Evolutionary conservation across 2,797 vertebrate species (phyloP).

Genomic region (Anolis apletophallus): DNA sequence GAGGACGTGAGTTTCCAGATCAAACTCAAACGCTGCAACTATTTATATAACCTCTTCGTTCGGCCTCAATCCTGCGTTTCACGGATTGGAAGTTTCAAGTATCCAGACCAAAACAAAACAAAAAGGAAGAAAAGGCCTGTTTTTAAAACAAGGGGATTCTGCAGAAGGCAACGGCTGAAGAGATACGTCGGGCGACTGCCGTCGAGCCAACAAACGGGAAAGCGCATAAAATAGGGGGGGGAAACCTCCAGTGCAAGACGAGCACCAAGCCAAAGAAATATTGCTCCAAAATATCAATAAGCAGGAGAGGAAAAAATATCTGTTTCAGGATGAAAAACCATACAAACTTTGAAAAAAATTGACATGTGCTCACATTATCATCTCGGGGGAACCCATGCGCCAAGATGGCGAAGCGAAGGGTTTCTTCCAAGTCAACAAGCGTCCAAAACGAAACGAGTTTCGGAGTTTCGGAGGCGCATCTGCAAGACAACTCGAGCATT

Average conservation of each 20-base stretch:
- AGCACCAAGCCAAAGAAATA: slow-evolving; percentile 80
- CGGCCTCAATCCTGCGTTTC: slow-evolving; percentile 76
- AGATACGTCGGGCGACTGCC: slow-evolving; percentile 71
- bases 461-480: slow-evolving; percentile 54
- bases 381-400: slow-evolving; percentile 73
- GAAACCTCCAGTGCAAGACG: slow-evolving; percentile 73
- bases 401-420: slow-evolving; percentile 69
- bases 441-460: slow-evolving; percentile 73
- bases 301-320: slow-evolving; percentile 77
- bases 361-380: slow-evolving; percentile 79
- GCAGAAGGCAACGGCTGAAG: slow-evolving; percentile 80
- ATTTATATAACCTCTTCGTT: slow-evolving; percentile 73
- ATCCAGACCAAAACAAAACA: slow-evolving; percentile 75
- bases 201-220: slow-evolving; percentile 70
- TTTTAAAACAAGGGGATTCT: slow-evolving; percentile 78
- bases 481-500: too few relatives aligned
- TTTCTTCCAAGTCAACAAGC: slow-evolving; percentile 72
- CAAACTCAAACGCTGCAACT: slow-evolving; percentile 65
- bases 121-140: slow-evolving; percentile 34
- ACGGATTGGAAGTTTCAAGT: slow-evolving; percentile 81
- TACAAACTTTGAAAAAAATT: slow-evolving; percentile 73
- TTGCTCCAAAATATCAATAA: slow-evolving; percentile 79
- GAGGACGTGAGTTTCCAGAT: slow-evolving; percentile 50
- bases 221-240: not conserved
- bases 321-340: slow-evolving; percentile 79